Evolutionary conservation across 2,888 invertebrate species (phyloP).

Genomic region (Cynaeus angustus): DNA sequence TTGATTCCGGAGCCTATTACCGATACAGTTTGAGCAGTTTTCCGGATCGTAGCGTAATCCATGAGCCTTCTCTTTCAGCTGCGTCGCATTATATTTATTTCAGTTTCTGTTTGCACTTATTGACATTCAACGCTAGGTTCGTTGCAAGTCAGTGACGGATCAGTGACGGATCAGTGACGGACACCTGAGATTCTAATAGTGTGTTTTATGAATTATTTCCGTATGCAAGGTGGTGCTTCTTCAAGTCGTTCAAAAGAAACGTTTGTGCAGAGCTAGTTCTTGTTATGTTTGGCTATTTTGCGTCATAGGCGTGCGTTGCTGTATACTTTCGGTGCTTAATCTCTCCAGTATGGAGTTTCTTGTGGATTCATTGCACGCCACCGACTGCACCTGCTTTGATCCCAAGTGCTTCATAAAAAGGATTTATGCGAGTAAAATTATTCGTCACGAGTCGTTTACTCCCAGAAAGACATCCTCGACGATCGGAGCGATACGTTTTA

Average conservation of each 20-base stretch:
- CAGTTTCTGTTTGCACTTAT: conserved; percentile 25
- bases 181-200: neutral
- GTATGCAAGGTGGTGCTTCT: neutral
- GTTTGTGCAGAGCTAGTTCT: too few relatives aligned
- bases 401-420: conserved; percentile 48
- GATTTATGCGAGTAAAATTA: conserved; percentile 52
- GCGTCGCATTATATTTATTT: conserved; percentile 44
- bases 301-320: neutral
- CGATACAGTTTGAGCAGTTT: conserved; percentile 42
- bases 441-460: conserved; percentile 56
- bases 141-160: neutral
- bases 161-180: neutral
- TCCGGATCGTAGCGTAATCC: conserved; percentile 46
- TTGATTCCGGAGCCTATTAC: conserved; percentile 22
- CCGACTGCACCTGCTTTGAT: conserved; percentile 41
- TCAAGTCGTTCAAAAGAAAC: neutral
- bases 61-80: conserved; percentile 48
- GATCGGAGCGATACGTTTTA: conserved; percentile 57
- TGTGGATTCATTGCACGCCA: conserved; percentile 38
- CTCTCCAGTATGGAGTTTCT: conserved; percentile 13
- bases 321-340: conserved; percentile 20
- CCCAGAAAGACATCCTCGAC: conserved; percentile 51
- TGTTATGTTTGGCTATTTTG: too few relatives aligned
- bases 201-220: neutral
- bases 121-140: conserved; percentile 3